Base-by-base conservation (phyloP, 30 jellyfish, hydroid and myxozoan species). In the Aurelia aurita region DNA sequence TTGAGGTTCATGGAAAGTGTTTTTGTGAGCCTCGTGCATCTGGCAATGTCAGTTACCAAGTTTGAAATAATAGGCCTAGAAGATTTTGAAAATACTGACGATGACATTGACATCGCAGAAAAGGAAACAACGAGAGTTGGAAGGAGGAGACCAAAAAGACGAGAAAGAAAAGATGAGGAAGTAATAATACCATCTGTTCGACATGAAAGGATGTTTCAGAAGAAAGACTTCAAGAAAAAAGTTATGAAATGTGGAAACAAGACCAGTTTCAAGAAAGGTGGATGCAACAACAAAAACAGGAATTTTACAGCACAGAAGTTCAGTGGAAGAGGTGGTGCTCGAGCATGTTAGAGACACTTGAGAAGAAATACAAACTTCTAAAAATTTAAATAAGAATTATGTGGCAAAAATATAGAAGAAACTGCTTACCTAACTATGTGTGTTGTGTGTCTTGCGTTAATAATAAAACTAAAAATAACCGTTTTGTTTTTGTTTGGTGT, bases 241-340 rank as follows among this genome's bases (percentile, higher is more conserved):
- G 13, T 71, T 9, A 3, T 4, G 20, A 25, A 44, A 3, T 12
- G 44, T 8, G 21, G 69, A 53, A 28, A 55, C 57, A 20, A 58
- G 69, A 39, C 51, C 0, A 0, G 7, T 15, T 39, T 39, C 51
- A 39, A 39, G 51, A 58, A 69, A 12, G 72, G 22, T 16, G 61
- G 21, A 35, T 16, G 66, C 35, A 83, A 71, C 13, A 83, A 58
- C 47, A 83, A 83, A 53, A 83, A 54, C 61, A 81, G 91, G 55
- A 81, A 81, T 67, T 83, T 83, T 76, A 83, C 73, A n/a, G 74
- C 87, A 22, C 86, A 83, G 47, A 83, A 71, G 43, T 83, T 83
- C 58, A 83, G 93, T 44, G 93, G 93, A 9, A 59, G 93, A 54
- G 72, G 81, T 31, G 93, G 93, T 12, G 73, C 76, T 7, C 44